Conservation (phyloP, 1,140 invertebrate species). For the Pseudomyrmex sp. region DNA sequence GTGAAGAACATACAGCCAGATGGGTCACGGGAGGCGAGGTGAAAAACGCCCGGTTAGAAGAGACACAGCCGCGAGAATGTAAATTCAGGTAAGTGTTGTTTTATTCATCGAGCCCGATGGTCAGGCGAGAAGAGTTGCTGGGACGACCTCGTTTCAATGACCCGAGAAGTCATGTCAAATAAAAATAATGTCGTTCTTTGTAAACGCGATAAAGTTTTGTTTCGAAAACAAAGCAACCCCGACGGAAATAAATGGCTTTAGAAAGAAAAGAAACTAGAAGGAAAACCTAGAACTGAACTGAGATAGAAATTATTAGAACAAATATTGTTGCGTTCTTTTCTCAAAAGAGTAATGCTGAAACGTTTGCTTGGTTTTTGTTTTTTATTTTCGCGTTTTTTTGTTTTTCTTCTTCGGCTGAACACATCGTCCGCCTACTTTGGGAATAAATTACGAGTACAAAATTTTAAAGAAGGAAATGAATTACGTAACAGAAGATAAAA, state of each 20-base stretch:
- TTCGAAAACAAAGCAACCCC: not conserved
- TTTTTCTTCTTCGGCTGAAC: not conserved
- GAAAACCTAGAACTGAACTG: no score
- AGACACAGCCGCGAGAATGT: constrained; percentile 54
- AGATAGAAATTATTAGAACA: not conserved
- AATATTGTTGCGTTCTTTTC: not conserved
- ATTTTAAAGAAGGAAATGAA: not conserved
- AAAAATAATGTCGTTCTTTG: constrained; percentile 35
- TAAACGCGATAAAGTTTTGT: not conserved
- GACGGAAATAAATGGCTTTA: no score
- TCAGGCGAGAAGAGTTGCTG: constrained; percentile 54
- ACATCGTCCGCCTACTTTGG: not conserved
- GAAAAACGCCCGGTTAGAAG: constrained; percentile 44
- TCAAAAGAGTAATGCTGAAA: no score
- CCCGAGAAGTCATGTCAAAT: constrained; percentile 44
- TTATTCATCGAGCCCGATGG: constrained; percentile 67
- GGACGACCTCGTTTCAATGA: constrained; percentile 68
- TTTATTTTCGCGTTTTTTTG: not conserved
- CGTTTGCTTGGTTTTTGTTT: not conserved
- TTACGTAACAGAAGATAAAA: not conserved
- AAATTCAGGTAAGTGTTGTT: constrained; percentile 67
- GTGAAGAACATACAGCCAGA: not conserved
- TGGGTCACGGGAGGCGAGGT: not conserved
- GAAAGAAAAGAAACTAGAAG: no score
- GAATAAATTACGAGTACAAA: not conserved